These are phyloP conservation scores for Tetramorium bicarinatum DNA, from an alignment of 2,888 invertebrate genomes.

Conservation along the genomic window DNA sequence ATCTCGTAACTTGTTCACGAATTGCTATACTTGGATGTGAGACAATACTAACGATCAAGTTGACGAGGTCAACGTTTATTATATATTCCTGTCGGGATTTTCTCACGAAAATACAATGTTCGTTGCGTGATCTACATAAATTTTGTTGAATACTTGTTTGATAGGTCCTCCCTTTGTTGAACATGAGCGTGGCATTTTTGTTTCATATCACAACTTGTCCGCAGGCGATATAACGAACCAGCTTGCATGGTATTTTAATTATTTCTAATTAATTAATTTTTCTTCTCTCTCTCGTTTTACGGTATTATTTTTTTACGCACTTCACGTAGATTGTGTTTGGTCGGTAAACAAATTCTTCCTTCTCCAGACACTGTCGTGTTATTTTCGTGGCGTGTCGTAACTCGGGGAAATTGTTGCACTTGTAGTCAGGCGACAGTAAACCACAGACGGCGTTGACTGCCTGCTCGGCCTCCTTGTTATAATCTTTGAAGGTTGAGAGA, in stretches of 20 bases:
- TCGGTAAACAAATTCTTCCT: not conserved
- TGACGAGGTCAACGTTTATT: not conserved
- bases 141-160: not conserved
- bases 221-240: not conserved
- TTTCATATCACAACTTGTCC: not conserved
- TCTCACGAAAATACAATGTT: constrained; percentile 21
- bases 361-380: not conserved
- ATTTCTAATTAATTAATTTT: not conserved
- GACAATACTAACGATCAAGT: constrained; percentile 23
- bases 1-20: not conserved
- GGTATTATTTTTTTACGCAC: not conserved
- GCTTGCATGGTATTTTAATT: constrained; percentile 10
- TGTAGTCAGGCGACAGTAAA: not conserved
- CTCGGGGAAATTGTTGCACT: not conserved
- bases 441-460: not conserved
- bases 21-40: constrained; percentile 15
- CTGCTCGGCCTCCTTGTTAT: not conserved
- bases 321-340: not conserved
- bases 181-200: constrained; percentile 14
- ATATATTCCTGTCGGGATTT: constrained; percentile 9
- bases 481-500: not conserved
- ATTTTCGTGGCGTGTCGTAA: constrained; percentile 8
- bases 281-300: not conserved
- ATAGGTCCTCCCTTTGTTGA: not conserved
- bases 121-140: constrained; percentile 35